A percentile compares a stretch with the other conserved stretches of the same genome.
Conservation (phyloP, 2,113 vertebrate species). For the Perca schrenkii region DNA sequence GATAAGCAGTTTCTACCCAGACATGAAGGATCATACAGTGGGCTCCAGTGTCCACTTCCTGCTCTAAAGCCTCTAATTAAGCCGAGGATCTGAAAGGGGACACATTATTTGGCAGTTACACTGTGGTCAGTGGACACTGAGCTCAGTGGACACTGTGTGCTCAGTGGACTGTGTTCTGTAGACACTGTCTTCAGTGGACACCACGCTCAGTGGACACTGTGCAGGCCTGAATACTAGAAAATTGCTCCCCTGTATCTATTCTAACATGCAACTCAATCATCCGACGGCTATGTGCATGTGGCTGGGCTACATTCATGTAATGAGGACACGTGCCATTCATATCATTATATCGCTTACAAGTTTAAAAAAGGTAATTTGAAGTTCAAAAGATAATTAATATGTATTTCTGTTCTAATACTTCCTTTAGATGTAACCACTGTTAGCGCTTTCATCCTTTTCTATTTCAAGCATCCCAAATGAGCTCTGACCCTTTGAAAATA, state of each 20-base stretch:
- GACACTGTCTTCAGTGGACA: neutral
- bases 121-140: neutral
- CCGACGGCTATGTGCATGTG: too few species aligned
- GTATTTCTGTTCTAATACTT: too few species aligned
- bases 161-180: too few species aligned
- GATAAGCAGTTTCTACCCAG: neutral
- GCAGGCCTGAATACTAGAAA: too few species aligned
- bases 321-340: neutral
- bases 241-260: too few species aligned
- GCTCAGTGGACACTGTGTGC: neutral
- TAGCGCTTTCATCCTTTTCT: too few species aligned
- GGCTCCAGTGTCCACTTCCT: constrained; percentile 11
- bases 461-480: too few species aligned
- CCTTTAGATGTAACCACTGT: too few species aligned
- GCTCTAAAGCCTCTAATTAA: constrained; percentile 51
- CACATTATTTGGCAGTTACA: constrained; percentile 21
- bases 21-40: neutral
- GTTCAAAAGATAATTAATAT: neutral
- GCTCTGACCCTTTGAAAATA: too few species aligned
- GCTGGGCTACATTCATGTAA: neutral
- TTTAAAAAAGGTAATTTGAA: neutral
- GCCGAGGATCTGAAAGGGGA: constrained; percentile 30
- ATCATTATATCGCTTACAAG: neutral
- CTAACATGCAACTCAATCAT: neutral
- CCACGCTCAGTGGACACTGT: too few species aligned